Base-by-base conservation (phyloP, 2,113 vertebrate genomes). In the Prinia subflava region DNA sequence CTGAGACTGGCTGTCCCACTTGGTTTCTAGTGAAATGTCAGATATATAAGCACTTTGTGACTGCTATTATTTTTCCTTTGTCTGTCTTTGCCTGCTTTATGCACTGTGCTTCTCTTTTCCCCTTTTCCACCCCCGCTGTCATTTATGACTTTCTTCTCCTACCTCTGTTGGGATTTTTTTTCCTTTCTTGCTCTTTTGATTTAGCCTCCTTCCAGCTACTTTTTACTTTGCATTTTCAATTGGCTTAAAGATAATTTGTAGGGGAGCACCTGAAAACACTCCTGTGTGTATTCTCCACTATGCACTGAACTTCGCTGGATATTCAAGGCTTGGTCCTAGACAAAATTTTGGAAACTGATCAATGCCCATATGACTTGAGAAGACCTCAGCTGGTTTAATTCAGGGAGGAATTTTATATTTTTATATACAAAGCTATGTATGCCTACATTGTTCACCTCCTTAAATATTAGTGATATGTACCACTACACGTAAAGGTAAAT, bases 211-310 rank as follows among this genome's bases (percentile, higher is more conserved):
- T 77, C 70, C 17, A 53, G 33, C 60, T 81, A 14, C 59, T 74
- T 69, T 74, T 83, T 27, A 55, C 78, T 37, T 74, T 49, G 15
- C 28, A n/a, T 93, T 95, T 91, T 86, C 53, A 56, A 16, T 17
- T 80, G 20, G 30, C 31, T 73, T 64, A n/a, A 64, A 64, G 53
- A 37, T 24, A 52, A 41, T 16, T 71, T 49, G 27, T 41, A 60
- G 33, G 11, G 0, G 2, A 75, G 35, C 56, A 35, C 27, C 24
- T 44, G 25, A 55, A 83, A 90, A 50, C 13, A 46, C 59, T 31
- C 22, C n/a, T 62, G 2, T 0, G 0, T 16, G 1, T 27, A 8
- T 15, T 10, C 35, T 93, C 23, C 37, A 11, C 19, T 17, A 59
- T 1, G 3, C 14, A 59, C 11, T 49, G 30, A 42, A 33, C 13